Evolutionary conservation across 1,140 invertebrate genomes (phyloP).

Genomic region (Polypedilum pembai): DNA sequence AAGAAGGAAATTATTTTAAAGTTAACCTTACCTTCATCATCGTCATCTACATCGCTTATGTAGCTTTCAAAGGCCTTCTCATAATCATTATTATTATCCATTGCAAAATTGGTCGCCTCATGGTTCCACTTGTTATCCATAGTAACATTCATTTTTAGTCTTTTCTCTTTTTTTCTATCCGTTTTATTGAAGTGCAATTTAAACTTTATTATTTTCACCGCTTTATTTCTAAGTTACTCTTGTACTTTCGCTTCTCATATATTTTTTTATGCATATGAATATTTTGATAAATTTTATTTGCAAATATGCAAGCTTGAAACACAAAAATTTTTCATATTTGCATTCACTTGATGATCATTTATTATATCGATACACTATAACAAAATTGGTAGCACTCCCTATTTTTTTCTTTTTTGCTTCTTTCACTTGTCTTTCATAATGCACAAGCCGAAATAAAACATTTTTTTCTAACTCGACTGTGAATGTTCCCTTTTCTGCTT

Average conservation of each 20-base stretch:
- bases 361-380: background rate
- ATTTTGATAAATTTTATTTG: background rate
- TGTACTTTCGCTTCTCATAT: background rate
- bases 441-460: background rate
- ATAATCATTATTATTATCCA: slow-evolving; percentile 6
- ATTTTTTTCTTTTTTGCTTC: background rate
- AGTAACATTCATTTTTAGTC: background rate
- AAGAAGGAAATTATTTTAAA: background rate
- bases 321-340: background rate
- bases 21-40: slow-evolving; percentile 14
- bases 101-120: background rate
- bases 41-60: slow-evolving; percentile 22
- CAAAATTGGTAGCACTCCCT: background rate
- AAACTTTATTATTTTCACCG: background rate
- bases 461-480: background rate
- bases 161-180: background rate
- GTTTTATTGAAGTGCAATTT: background rate
- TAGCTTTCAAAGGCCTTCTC: slow-evolving; percentile 19
- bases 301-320: background rate
- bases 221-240: background rate
- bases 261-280: background rate
- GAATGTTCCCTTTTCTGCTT: background rate
- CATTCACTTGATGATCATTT: no score
- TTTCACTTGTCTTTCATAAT: background rate
- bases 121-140: slow-evolving; percentile 22